Evolutionary conservation across 2,888 invertebrate species (phyloP), one percentile per base, ranked within the genome.

Genomic region (Notodonta ziczac): DNA sequence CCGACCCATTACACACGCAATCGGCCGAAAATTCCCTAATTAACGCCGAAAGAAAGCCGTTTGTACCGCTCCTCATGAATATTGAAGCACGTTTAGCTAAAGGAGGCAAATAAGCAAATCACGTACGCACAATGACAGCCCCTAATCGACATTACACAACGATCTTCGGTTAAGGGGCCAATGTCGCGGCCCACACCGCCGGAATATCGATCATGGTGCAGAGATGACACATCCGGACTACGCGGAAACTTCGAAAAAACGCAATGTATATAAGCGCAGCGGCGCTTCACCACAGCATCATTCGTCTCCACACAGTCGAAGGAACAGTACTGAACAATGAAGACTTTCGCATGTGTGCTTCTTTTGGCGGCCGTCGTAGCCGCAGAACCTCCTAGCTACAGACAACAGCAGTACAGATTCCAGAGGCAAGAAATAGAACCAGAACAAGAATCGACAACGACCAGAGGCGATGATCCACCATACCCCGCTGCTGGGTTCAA

Each of bases 121-220:
- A 91, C 91, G 91, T 89, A 60, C 82, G 67, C 73, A 90, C 93
- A 92, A 91, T 91, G 91, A 85, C 88, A 84, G 80, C 80, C 85
- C 85, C 90, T 91, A 92, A 91, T 90, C 90, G 89, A 84, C 78
- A 76, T 93, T 90, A 89, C 88, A 81, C 90, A 89, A 93, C 77
- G 86, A 89, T 88, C 86, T 82, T 86, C 85, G 83, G 81, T 79
- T 83, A 88, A 74, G 88, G 82, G 90, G 90, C 90, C 93, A 93
- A 93, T 92, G 92, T 91, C 93, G 85, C 76, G 76, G 79, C 69
- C 73, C 83, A 85, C 88, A 81, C 85, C 82, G 65, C 67, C 81
- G 74, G 93, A 90, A 92, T 93, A 90, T 88, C 89, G 90, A 93
- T 87, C 76, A 76, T 79, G 75, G 76, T 77, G 81, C 78, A 84